Conservation (phyloP, 2,888 invertebrate species). For the Rambutsinella grinnellia region DNA sequence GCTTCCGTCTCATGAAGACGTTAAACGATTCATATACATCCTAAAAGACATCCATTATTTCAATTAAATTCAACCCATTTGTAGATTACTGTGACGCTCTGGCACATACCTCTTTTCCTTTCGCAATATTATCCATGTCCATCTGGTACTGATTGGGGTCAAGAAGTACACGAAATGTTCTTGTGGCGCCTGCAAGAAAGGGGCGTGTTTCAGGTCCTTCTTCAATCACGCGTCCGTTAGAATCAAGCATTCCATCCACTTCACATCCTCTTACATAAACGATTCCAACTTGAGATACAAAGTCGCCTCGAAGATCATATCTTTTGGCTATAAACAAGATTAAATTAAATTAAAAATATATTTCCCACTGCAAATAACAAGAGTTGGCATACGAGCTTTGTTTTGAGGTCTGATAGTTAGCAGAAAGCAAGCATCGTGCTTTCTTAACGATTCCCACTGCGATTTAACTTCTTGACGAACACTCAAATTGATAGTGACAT, state of each 20-base stretch:
- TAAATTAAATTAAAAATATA: neutral
- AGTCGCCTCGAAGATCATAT: conserved; percentile 69
- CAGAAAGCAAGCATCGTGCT: conserved; percentile 98
- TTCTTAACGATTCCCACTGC: conserved; percentile 97
- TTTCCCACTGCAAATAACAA: conserved; percentile 6
- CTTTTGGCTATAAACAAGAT: conserved; percentile 51
- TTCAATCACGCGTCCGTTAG: conserved; percentile 94
- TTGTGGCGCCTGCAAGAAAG: conserved; percentile 85
- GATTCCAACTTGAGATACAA: conserved; percentile 93
- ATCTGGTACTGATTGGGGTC: conserved; percentile 97
- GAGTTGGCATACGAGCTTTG: conserved; percentile 78
- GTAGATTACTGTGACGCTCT: too few species aligned
- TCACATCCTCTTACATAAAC: conserved; percentile 96
- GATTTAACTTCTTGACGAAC: conserved; percentile 91
- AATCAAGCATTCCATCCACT: conserved; percentile 97
- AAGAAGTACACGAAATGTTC: conserved; percentile 93
- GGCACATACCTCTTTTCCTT: conserved; percentile 84
- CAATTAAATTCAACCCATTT: neutral
- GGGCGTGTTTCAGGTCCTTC: conserved; percentile 94
- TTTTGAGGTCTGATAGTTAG: conserved; percentile 89
- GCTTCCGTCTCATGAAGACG: conserved; percentile 97
- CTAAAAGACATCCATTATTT: conserved; percentile 68
- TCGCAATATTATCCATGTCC: conserved; percentile 88
- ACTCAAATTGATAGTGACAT: conserved; percentile 92
- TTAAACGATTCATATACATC: conserved; percentile 95